Conservation (phyloP, 2,113 vertebrate genomes). For the Motacilla tschutschensis region DNA sequence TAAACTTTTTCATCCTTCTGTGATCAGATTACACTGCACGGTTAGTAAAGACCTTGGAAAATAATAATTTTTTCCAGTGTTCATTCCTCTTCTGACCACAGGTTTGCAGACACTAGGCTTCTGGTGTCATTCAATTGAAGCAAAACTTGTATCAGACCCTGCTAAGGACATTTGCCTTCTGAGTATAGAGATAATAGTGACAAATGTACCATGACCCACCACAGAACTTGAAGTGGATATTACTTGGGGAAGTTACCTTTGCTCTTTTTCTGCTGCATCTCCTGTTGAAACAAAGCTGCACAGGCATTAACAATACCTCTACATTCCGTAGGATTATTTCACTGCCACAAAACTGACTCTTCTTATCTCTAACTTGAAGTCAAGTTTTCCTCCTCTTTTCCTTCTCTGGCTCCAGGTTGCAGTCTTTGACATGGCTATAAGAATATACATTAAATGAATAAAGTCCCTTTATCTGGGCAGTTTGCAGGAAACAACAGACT, state of each 20-base stretch:
- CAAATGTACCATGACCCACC: neutral
- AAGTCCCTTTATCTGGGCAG: neutral
- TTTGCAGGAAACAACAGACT: neutral
- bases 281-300: neutral
- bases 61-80: neutral
- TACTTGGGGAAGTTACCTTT: neutral
- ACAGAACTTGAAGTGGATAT: neutral
- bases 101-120: neutral
- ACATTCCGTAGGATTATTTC: neutral
- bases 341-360: neutral
- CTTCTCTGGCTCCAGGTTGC: neutral
- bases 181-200: neutral
- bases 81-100: neutral
- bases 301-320: neutral
- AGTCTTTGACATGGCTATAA: neutral
- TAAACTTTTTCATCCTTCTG: neutral
- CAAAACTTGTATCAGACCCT: neutral
- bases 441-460: neutral
- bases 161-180: neutral
- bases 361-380: neutral
- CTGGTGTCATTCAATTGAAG: neutral
- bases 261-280: neutral
- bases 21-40: neutral
- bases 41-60: neutral
- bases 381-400: neutral